Conservation (phyloP, 1,140 invertebrate species). For the Mya arenaria region DNA sequence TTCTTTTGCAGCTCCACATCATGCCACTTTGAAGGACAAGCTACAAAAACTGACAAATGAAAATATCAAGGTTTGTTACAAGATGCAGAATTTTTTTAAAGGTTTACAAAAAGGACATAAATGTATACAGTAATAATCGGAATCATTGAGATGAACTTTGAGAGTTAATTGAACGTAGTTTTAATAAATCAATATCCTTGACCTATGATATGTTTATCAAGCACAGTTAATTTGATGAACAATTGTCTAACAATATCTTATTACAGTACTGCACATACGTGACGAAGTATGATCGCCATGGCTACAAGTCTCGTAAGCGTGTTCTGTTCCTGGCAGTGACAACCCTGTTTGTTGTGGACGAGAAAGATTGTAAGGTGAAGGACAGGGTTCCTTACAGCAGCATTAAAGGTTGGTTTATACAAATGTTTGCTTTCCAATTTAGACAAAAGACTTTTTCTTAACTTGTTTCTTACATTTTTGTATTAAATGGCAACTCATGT, state of each 20-base stretch:
- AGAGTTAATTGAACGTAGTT: not conserved
- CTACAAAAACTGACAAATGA: slow-evolving; percentile 59
- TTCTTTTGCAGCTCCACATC: slow-evolving; percentile 60
- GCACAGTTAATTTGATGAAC: not conserved
- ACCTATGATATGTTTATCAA: too few relatives aligned
- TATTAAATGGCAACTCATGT: too few relatives aligned
- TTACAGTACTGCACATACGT: slow-evolving; percentile 89
- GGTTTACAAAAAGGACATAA: too few relatives aligned
- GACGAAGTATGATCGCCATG: slow-evolving; percentile 94
- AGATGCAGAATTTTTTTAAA: too few relatives aligned
- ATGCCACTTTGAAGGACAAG: slow-evolving; percentile 60
- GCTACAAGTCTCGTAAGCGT: slow-evolving; percentile 92
- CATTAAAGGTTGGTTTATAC: slow-evolving; percentile 82
- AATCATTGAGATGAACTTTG: not conserved
- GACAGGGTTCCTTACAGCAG: slow-evolving; percentile 89
- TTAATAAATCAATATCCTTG: not conserved
- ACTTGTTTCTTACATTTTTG: too few relatives aligned
- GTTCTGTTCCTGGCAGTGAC: slow-evolving; percentile 89
- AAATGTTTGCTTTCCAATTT: too few relatives aligned
- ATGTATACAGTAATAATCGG: not conserved
- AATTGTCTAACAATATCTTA: not conserved
- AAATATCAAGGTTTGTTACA: slow-evolving; percentile 63
- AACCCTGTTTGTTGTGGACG: slow-evolving; percentile 90
- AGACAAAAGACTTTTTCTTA: too few relatives aligned
- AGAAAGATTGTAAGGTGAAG: slow-evolving; percentile 90